Evolutionary conservation across 2,888 invertebrate species (phyloP), one percentile per base, ranked within the genome.

Genomic region (Julus scandinavius): DNA sequence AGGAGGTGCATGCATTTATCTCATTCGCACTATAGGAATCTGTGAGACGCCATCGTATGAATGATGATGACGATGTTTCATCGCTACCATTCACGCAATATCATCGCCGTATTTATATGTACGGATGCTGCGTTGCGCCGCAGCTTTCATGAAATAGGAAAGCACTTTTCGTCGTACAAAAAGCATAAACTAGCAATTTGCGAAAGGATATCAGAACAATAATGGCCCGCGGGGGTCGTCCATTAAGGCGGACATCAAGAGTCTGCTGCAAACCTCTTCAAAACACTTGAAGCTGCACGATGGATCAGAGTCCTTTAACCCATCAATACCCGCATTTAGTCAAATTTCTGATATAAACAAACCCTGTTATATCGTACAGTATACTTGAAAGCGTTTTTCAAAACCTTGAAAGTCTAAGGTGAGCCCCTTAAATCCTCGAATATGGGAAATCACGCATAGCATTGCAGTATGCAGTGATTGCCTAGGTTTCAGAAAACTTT

Each of bases 21-120:
- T 58, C 58, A 58, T 58, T 58, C 58, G 15, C 58, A 5, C 29
- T 29, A 29, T 58, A 58, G 58, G 58, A 58, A 58, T 58, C 58
- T 58, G 58, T 29, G 50, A 9, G 50, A 9, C 50, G 50, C 58
- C 58, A 17, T 17, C 13, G 5, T 58, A 58, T 58, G 58, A 58
- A 58, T 58, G 58, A 58, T 58, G 58, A 58, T 13, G 17, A 58
- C 58, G 58, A 17, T 58, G 58, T 58, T 58, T 58, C 58, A 58
- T 58, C 58, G 58, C 58, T 17, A 58, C 58, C 58, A 58, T 58
- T 58, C 58, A 58, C 58, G 58, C 58, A 58, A 58, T 13, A 58
- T 58, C 58, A 58, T 58, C 58, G 15, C 58, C 58, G 58, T 58
- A 58, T 58, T 58, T 58, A 58, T 58, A 13, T 29, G 29, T 17